These are phyloP conservation scores for Phaedon cochleariae DNA, from an alignment of 2,888 invertebrate species.

Conservation along the genomic window DNA sequence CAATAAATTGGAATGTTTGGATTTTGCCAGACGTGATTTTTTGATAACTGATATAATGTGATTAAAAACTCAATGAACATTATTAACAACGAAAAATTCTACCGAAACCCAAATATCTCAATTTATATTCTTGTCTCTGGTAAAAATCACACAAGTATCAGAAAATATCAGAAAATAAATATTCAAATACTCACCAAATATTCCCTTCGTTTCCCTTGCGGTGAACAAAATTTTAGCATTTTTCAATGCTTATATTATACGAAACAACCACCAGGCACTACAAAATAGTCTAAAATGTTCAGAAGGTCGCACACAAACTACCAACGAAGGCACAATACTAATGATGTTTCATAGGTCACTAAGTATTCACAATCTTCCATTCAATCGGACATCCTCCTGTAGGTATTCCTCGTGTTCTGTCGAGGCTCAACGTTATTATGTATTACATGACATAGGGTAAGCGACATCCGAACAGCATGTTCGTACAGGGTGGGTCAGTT, in stretches of 20 bases:
- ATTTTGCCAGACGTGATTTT: too few species aligned
- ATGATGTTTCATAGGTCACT: conserved; percentile 38
- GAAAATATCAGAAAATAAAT: not conserved
- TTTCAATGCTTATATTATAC: conserved; percentile 9
- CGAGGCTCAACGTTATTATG: not conserved
- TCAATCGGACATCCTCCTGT: conserved; percentile 29
- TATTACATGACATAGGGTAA: conserved; percentile 9
- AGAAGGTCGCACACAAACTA: conserved; percentile 24
- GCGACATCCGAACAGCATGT: not conserved
- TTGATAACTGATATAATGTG: too few species aligned
- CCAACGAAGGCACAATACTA: conserved; percentile 29
- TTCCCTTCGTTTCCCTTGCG: conserved; percentile 49
- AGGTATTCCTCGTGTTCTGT: not conserved
- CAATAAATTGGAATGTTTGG: too few species aligned
- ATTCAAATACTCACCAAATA: conserved; percentile 43
- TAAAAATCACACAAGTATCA: too few species aligned
- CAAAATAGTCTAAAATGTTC: conserved; percentile 12
- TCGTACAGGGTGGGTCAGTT: not conserved
- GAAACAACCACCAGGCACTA: conserved; percentile 3
- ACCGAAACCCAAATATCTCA: too few species aligned
- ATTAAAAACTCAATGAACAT: too few species aligned
- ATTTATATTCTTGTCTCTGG: too few species aligned
- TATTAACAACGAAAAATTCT: too few species aligned
- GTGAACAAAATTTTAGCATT: conserved; percentile 63
- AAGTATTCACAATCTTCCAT: conserved; percentile 31